Base-by-base conservation (phyloP, 2,888 invertebrate genomes). In the Cheilosia vulpina region DNA sequence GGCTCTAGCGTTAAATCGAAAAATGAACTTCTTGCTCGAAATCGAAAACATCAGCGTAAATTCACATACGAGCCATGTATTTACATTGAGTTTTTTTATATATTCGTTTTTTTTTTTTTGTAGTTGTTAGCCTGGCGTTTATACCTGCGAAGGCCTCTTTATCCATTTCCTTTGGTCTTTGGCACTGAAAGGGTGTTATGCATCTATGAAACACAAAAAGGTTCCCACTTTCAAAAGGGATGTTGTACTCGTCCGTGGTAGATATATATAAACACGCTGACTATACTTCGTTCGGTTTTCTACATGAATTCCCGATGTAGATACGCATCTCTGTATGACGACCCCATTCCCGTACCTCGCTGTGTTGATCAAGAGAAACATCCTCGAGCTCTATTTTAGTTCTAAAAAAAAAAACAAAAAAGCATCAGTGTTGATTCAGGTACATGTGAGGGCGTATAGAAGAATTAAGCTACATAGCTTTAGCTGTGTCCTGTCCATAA, bases 371-470 rank as follows among this genome's bases (percentile, higher is more conserved):
- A 50, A 62, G 60, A 66, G 66, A 73, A 45, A 62, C 45, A 58
- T 53, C 63, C 47, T 55, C 66, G 31, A 57, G 80, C 57, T 69
- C 43, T 63, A 76, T 80, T 73, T 68, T 55, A 73, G 55, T 55
- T 68, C 19, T 24, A 58, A 71, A 69, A 69, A 68, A 69, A 19
- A 19, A 43, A 43, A 41, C 58, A 68, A 69, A 19, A 19, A 43
- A 43, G 53, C 58, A 55, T 66, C 50, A 52, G 11, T 68, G 71
- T 76, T 60, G 72, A 62, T 66, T 72, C 78, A 83, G 68, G 72
- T 83, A 83, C 55, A 60, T 31, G 68, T 50, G 78, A 78, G 83
- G 83, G 83, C 78, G 83, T 73, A 53, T 63, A 43, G 43, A 80
- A 73, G 52, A 53, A 38, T 27, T 45, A 41, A 34, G 9, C 27